Evolutionary conservation across 1,140 invertebrate genomes (phyloP).

Genomic region (Brachionus koreanus): DNA sequence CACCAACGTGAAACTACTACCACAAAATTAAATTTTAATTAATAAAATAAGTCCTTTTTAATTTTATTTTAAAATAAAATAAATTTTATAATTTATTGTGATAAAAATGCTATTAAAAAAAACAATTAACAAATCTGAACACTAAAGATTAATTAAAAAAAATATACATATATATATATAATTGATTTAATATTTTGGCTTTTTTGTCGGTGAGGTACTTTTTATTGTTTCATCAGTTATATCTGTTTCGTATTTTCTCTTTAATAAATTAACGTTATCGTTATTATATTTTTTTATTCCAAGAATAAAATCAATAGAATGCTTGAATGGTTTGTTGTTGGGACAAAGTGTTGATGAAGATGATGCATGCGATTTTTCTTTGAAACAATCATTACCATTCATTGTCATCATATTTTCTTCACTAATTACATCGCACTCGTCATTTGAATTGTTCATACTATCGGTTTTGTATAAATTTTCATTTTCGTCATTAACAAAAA

Average conservation of each 20-base stretch:
- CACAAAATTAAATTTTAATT: too few species aligned
- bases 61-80: too few species aligned
- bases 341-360: background rate
- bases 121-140: too few species aligned
- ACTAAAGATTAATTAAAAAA: too few species aligned
- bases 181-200: background rate
- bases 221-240: background rate
- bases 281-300: background rate
- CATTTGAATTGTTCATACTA: background rate
- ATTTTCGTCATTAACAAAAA: background rate
- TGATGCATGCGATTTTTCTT: background rate
- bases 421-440: background rate
- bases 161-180: background rate
- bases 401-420: background rate
- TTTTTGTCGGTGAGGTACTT: background rate
- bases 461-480: background rate
- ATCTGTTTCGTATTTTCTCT: conserved; percentile 24
- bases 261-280: background rate
- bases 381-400: background rate
- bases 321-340: background rate
- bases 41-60: too few species aligned
- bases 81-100: too few species aligned
- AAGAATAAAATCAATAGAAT: conserved; percentile 23
- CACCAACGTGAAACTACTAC: too few species aligned
- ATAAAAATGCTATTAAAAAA: too few species aligned